Evolutionary conservation across 2,113 vertebrate genomes (phyloP).

Genomic region (Leuciscus idus): DNA sequence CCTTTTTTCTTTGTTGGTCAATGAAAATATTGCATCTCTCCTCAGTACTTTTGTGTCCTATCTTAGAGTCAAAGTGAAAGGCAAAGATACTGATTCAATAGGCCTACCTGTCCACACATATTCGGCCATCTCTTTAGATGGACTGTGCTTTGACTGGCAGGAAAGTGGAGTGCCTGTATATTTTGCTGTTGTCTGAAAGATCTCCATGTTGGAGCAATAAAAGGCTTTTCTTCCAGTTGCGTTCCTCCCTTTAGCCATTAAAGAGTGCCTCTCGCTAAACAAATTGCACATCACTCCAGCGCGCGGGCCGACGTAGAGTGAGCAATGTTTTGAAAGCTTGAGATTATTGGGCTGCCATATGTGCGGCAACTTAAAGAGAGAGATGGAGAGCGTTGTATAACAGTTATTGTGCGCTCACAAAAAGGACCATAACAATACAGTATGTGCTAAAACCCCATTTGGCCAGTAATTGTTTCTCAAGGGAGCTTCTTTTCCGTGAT

Average conservation of each 20-base stretch:
- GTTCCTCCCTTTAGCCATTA: constrained; percentile 6
- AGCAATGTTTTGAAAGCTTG: constrained; percentile 42
- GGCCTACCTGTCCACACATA: no score
- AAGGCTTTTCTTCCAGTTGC: constrained; percentile 41
- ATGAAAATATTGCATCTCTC: no score
- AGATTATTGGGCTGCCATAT: constrained; percentile 34
- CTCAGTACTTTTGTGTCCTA: no score
- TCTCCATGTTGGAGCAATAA: constrained; percentile 35
- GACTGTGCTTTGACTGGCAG: constrained; percentile 32
- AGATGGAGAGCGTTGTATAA: constrained; percentile 7
- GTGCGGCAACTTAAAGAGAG: neutral
- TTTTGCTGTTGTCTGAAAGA: constrained; percentile 25
- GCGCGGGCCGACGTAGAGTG: neutral
- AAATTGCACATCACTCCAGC: constrained; percentile 9
- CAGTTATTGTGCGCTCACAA: neutral
- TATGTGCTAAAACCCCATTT: constrained; percentile 9
- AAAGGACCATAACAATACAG: constrained; percentile 2
- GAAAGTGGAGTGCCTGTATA: neutral
- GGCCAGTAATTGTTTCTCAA: neutral
- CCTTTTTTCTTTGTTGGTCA: no score
- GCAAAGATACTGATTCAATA: no score
- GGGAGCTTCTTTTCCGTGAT: neutral
- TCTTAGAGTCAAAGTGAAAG: no score
- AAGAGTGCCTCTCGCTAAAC: constrained; percentile 2
- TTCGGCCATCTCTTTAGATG: neutral